phyloP scores from a whole-genome alignment of 1,140 invertebrate genomes.

The Globodera ellingtonae region DNA sequence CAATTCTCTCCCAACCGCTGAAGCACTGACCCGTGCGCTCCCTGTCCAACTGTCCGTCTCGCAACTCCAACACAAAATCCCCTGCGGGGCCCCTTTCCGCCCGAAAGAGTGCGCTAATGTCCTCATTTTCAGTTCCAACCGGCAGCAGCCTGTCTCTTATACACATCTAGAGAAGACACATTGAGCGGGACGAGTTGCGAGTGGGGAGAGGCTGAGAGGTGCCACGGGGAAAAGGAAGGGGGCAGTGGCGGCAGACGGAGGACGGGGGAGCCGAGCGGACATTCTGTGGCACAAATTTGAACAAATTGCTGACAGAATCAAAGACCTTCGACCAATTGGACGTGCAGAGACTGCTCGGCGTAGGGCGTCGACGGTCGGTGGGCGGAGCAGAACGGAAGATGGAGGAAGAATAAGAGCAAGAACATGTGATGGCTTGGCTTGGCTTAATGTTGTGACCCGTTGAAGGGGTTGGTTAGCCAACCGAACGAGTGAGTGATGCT shows the following conservation, averaged over 20 bases:
- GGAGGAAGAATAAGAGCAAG: not conserved
- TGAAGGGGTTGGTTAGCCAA: too few relatives aligned
- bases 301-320: not conserved
- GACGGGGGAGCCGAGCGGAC: not conserved
- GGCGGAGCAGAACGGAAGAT: not conserved
- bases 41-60: not conserved
- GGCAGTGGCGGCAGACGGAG: not conserved
- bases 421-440: too few relatives aligned
- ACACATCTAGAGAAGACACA: too few relatives aligned
- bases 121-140: not conserved
- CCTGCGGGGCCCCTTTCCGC: not conserved
- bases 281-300: not conserved
- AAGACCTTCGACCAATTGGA: not conserved
- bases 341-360: not conserved
- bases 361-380: not conserved
- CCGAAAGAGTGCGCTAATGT: not conserved
- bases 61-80: conserved; percentile 7
- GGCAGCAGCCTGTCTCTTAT: too few relatives aligned
- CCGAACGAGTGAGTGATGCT: too few relatives aligned
- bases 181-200: not conserved
- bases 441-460: too few relatives aligned
- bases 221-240: not conserved
- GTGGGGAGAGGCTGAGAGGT: not conserved
- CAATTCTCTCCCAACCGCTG: not conserved
- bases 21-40: not conserved